Conservation (phyloP, 2,113 vertebrate species). For the Cariama cristata region DNA sequence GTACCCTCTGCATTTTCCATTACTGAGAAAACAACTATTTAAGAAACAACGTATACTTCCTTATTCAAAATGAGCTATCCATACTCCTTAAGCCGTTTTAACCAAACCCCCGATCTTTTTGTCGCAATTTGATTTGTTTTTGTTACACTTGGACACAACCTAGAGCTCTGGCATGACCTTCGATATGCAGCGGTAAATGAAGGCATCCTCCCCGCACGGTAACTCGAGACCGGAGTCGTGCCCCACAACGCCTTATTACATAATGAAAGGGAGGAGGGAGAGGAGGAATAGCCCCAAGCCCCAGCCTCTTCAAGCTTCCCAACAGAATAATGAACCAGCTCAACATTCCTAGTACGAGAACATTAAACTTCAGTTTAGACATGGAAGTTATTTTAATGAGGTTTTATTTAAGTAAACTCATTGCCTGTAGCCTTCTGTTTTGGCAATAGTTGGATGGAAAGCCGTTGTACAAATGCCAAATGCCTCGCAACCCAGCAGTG, state of each 20-base stretch:
- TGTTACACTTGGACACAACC: neutral
- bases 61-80: neutral
- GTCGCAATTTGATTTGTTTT: neutral
- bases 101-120: neutral
- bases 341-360: neutral
- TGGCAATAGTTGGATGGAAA: conserved; percentile 43
- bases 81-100: neutral
- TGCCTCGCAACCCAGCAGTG: neutral
- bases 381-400: conserved; percentile 64
- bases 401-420: conserved; percentile 52
- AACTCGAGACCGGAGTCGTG: conserved; percentile 7
- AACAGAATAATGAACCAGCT: neutral
- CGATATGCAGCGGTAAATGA: neutral
- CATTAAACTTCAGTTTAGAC: conserved; percentile 37
- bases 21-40: neutral
- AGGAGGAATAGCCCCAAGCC: neutral
- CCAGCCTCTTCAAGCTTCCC: neutral
- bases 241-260: conserved; percentile 2
- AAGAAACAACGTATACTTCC: fast-evolving
- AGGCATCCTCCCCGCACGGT: neutral
- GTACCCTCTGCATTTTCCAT: fast-evolving
- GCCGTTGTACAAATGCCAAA: neutral
- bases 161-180: neutral
- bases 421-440: conserved; percentile 46
- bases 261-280: neutral